These are phyloP conservation scores for Scaptomyza parva DNA, from an alignment of 2,888 invertebrate species.

Conservation along the genomic window DNA sequence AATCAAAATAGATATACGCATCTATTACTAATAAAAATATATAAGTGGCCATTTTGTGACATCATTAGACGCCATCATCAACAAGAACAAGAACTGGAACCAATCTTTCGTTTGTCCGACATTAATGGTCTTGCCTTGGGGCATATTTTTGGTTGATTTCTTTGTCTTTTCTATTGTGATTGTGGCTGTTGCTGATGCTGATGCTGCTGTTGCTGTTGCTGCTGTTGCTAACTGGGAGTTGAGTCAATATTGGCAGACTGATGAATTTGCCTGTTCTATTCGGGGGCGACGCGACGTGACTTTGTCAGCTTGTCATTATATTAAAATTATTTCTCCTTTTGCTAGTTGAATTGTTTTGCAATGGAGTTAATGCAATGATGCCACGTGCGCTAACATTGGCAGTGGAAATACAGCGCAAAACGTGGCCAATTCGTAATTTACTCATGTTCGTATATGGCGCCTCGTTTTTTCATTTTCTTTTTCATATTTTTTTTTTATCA, in stretches of 20 bases:
- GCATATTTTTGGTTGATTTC: conserved; percentile 50
- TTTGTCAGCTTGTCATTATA: conserved; percentile 71
- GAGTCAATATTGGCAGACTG: conserved; percentile 66
- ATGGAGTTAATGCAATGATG: conserved; percentile 55
- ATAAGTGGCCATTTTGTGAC: conserved; percentile 72
- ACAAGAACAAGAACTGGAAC: conserved; percentile 37
- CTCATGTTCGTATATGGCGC: conserved; percentile 46
- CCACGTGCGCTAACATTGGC: conserved; percentile 60
- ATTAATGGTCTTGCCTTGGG: conserved; percentile 42
- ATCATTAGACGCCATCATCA: conserved; percentile 70
- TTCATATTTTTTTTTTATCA: too few relatives aligned
- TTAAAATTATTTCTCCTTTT: conserved; percentile 64
- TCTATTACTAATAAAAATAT: conserved; percentile 71
- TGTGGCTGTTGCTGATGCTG: conserved; percentile 14
- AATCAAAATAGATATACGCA: conserved; percentile 69
- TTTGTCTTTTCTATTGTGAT: conserved; percentile 9
- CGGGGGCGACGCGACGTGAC: conserved; percentile 67
- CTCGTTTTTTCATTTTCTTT: too few relatives aligned
- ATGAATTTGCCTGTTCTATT: conserved; percentile 67
- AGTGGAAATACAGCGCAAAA: conserved; percentile 30
- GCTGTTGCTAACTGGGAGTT: conserved; percentile 35
- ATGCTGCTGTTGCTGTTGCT: conserved; percentile 9
- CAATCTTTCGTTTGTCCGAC: conserved; percentile 29
- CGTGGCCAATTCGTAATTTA: conserved; percentile 69
- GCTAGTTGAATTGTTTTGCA: conserved; percentile 66